Conservation (phyloP, 2,888 invertebrate species). For the Mycalesis mineus region DNA sequence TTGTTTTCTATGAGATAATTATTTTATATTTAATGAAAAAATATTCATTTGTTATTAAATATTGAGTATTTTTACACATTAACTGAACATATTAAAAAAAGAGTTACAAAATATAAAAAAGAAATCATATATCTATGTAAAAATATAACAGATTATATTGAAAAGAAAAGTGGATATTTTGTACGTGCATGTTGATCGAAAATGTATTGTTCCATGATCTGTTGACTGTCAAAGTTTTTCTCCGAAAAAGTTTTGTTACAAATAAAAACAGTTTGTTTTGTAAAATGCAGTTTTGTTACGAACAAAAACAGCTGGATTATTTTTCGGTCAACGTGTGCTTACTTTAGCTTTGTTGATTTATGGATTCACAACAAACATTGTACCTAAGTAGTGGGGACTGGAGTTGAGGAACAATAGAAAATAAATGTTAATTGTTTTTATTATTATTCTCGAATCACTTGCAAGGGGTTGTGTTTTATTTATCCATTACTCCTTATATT, state of each 20-base stretch:
- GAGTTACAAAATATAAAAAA: conserved; percentile 60
- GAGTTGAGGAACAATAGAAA: conserved; percentile 74
- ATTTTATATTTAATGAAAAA: conserved; percentile 57
- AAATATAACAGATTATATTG: conserved; percentile 41
- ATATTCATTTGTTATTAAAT: conserved; percentile 69
- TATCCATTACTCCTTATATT: conserved; percentile 17
- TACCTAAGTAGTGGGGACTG: conserved; percentile 68
- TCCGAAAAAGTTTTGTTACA: conserved; percentile 17
- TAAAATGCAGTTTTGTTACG: conserved; percentile 20
- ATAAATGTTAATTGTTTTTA: conserved; percentile 76
- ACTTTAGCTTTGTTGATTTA: conserved; percentile 69
- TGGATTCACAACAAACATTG: conserved; percentile 67
- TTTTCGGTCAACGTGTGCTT: conserved; percentile 46
- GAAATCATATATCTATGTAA: conserved; percentile 60
- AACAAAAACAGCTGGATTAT: conserved; percentile 9
- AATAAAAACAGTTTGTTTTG: conserved; percentile 1
- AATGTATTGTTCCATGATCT: conserved; percentile 18
- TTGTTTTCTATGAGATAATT: conserved; percentile 74
- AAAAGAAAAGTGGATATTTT: conserved; percentile 49
- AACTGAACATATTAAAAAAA: conserved; percentile 67
- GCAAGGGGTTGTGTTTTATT: conserved; percentile 70
- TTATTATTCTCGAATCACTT: conserved; percentile 77
- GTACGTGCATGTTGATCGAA: conserved; percentile 51
- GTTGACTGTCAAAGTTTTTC: conserved; percentile 21
- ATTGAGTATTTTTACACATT: conserved; percentile 76